Conservation (phyloP, 2,113 vertebrate genomes). For the Ifrita kowaldi region DNA sequence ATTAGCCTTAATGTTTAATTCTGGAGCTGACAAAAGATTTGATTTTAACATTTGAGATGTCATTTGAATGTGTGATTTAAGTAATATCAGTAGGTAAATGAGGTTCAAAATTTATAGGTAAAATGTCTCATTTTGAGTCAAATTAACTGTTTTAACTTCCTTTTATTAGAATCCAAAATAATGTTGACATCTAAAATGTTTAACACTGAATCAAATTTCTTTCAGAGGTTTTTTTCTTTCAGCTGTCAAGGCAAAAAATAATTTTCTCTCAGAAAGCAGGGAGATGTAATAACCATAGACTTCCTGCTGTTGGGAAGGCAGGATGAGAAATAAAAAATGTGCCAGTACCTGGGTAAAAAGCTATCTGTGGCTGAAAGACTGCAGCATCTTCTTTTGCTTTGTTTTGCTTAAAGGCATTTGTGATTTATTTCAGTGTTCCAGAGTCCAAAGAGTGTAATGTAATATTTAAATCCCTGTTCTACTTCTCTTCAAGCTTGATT, state of each 20-base stretch:
- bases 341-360: neutral
- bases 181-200: neutral
- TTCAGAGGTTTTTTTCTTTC: neutral
- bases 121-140: neutral
- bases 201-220: neutral
- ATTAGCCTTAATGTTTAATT: neutral
- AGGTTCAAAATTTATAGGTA: neutral
- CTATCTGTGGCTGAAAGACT: neutral
- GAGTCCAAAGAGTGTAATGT: neutral
- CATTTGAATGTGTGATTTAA: neutral
- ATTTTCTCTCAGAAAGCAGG: neutral
- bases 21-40: neutral
- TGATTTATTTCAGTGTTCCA: neutral
- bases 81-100: neutral
- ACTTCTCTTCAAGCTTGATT: neutral
- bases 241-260: neutral
- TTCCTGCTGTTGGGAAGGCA: neutral
- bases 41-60: neutral
- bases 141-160: neutral
- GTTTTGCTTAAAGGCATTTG: neutral
- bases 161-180: neutral
- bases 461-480: neutral
- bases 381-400: neutral
- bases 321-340: neutral
- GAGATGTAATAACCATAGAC: neutral